These are phyloP conservation scores for Percopsis omiscomaycus DNA, from an alignment of 2,797 vertebrate species.

Conservation along the genomic window DNA sequence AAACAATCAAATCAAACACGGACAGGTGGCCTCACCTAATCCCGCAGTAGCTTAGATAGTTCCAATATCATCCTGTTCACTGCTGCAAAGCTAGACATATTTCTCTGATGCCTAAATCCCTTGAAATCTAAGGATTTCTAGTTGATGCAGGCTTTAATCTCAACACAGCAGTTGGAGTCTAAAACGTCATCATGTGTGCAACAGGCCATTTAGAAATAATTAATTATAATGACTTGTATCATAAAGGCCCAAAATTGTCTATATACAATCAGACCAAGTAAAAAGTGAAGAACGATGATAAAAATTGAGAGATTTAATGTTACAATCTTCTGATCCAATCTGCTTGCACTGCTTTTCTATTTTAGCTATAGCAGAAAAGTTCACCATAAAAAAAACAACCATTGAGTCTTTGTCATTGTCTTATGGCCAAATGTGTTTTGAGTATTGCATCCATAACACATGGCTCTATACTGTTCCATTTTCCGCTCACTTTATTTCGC, in stretches of 20 bases:
- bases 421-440: background rate
- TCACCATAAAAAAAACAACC: background rate
- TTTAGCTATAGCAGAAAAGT: no score
- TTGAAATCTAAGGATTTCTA: background rate
- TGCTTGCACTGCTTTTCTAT: no score
- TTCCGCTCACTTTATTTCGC: background rate
- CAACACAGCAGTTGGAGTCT: no score
- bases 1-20: conserved; percentile 27
- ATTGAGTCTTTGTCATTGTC: background rate
- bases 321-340: no score
- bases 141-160: background rate
- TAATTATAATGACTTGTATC: no score
- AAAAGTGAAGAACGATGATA: no score
- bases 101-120: conserved; percentile 18
- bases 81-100: conserved; percentile 9
- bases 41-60: conserved; percentile 9
- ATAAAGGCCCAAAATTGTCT: no score
- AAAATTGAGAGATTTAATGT: no score
- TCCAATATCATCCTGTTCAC: conserved; percentile 26
- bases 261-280: no score
- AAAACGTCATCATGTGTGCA: no score
- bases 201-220: background rate
- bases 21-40: conserved; percentile 35
- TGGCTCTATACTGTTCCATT: background rate
- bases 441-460: background rate